Evolutionary conservation across 1,140 invertebrate species (phyloP).

Genomic region (Platorchestia sp.): DNA sequence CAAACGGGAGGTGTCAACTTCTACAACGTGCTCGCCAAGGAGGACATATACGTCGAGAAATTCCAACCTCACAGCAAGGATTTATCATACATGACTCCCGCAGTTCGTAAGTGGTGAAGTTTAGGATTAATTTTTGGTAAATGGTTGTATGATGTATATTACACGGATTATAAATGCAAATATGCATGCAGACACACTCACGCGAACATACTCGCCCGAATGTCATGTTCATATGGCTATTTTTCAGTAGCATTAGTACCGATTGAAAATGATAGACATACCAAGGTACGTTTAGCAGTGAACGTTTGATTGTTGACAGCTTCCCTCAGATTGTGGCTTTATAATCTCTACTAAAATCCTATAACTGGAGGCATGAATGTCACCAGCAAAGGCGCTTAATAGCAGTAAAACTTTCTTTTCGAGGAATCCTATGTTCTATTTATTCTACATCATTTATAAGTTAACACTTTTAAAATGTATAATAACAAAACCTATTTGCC

Average conservation of each 20-base stretch:
- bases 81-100: constrained; percentile 62
- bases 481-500: background rate
- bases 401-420: no score
- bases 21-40: constrained; percentile 80
- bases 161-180: background rate
- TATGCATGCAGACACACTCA: no score
- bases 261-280: background rate
- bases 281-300: background rate
- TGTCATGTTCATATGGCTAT: no score
- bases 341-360: no score
- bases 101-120: constrained; percentile 59
- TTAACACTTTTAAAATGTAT: no score
- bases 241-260: no score
- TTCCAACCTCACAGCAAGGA: constrained; percentile 38
- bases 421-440: no score
- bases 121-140: background rate
- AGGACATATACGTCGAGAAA: constrained; percentile 60
- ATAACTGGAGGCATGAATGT: no score
- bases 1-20: constrained; percentile 80
- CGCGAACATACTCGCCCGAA: no score
- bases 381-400: no score
- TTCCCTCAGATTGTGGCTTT: no score
- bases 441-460: no score
- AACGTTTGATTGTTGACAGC: background rate
- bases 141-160: background rate